phyloP scores from a whole-genome alignment of 30 jellyfish, hydroid and myxozoan genomes.

The Hydractinia echinata region DNA sequence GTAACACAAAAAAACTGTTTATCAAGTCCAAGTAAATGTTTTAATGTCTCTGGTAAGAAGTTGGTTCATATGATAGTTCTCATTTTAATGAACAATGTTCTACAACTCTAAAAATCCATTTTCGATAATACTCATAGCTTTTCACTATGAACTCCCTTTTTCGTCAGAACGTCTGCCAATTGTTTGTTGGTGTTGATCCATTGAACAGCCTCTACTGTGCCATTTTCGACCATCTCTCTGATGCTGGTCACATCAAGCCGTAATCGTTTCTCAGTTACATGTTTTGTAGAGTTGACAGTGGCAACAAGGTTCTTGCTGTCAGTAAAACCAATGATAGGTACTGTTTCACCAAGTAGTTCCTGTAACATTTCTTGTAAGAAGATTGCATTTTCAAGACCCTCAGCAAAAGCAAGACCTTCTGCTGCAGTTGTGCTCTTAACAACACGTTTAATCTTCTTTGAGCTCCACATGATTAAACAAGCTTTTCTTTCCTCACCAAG shows the following conservation, averaged over 20 bases:
- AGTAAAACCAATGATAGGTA: background rate
- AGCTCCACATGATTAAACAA: too few relatives aligned
- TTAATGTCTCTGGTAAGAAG: too few relatives aligned
- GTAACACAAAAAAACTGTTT: too few relatives aligned
- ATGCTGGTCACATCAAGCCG: background rate
- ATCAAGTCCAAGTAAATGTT: too few relatives aligned
- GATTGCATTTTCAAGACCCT: too few relatives aligned
- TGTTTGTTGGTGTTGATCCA: background rate
- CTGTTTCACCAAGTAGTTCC: background rate
- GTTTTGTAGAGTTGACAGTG: background rate
- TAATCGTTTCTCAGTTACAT: background rate
- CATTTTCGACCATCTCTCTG: background rate
- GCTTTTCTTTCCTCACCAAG: too few relatives aligned
- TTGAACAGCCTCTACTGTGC: background rate
- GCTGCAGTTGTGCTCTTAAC: too few relatives aligned
- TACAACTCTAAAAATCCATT: background rate
- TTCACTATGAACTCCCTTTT: background rate
- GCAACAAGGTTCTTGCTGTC: conserved; percentile 3
- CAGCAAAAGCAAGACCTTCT: too few relatives aligned
- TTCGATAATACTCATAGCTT: background rate
- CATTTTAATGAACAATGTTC: too few relatives aligned
- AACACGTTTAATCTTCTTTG: too few relatives aligned
- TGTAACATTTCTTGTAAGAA: too few relatives aligned
- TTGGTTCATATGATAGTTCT: too few relatives aligned
- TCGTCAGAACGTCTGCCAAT: background rate